phyloP scores from a whole-genome alignment of 1,140 invertebrate species.

The Zaprionus gabonicus region DNA sequence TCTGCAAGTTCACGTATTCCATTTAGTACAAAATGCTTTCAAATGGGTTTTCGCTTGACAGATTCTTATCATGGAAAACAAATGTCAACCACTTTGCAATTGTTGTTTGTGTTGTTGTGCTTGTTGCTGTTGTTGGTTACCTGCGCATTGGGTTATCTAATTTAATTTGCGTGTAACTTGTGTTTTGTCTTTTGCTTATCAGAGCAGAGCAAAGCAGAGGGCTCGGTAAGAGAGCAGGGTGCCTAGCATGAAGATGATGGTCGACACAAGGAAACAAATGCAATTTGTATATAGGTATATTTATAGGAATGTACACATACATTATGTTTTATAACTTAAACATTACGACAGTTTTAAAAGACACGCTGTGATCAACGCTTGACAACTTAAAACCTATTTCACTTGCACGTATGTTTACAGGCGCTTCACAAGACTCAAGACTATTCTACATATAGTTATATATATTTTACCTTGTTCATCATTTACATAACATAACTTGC shows the following conservation, averaged over 20 bases:
- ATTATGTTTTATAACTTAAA: slow-evolving; percentile 71
- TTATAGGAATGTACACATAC: slow-evolving; percentile 46
- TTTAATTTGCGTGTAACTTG: slow-evolving; percentile 64
- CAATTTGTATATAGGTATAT: slow-evolving; percentile 25
- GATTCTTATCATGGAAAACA: slow-evolving; percentile 69
- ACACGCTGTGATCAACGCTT: slow-evolving; percentile 46
- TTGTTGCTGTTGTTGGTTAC: slow-evolving; percentile 14
- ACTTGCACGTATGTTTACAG: slow-evolving; percentile 76
- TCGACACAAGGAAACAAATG: slow-evolving; percentile 12
- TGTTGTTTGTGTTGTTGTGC: slow-evolving; percentile 36
- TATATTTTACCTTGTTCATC: slow-evolving; percentile 21
- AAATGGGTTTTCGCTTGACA: slow-evolving; percentile 36
- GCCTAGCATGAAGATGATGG: not conserved
- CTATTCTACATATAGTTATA: slow-evolving; percentile 14
- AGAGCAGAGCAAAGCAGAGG: slow-evolving; percentile 8
- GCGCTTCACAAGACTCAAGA: slow-evolving; percentile 46
- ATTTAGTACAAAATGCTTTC: slow-evolving; percentile 6
- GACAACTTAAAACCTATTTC: slow-evolving; percentile 79
- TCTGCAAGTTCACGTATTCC: slow-evolving; percentile 72
- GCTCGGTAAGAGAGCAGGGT: slow-evolving; percentile 16
- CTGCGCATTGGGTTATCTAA: slow-evolving; percentile 62
- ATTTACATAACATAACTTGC: slow-evolving; percentile 76
- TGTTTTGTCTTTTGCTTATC: slow-evolving; percentile 34
- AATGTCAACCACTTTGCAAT: slow-evolving; percentile 50
- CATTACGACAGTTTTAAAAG: slow-evolving; percentile 68